Evolutionary conservation across 2,888 invertebrate genomes (phyloP).

Genomic region (Erannis defoliaria): DNA sequence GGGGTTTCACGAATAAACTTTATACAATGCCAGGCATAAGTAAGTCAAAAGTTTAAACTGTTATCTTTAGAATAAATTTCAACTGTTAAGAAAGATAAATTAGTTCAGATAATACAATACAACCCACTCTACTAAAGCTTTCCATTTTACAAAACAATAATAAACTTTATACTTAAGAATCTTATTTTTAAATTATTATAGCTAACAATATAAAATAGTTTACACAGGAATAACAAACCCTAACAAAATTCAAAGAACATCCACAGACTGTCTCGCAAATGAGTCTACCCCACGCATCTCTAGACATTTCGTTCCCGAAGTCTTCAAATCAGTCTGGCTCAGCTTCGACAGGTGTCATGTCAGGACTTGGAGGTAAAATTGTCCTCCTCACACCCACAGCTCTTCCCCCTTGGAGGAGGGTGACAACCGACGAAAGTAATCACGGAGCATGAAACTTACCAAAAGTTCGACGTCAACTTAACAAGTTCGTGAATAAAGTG

Average conservation of each 20-base stretch:
- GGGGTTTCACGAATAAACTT: constrained; percentile 18
- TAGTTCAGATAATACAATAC: constrained; percentile 5
- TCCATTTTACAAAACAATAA: constrained; percentile 2
- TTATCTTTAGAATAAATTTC: constrained; percentile 18
- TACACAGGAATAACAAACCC: constrained; percentile 26
- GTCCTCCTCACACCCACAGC: constrained; percentile 11
- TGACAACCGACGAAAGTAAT: constrained; percentile 71
- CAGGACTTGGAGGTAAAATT: constrained; percentile 51
- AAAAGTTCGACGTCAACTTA: constrained; percentile 58
- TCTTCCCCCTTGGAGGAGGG: constrained; percentile 44
- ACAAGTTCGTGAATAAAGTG: constrained; percentile 49
- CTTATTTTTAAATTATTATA: not conserved
- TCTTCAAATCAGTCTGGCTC: constrained; percentile 69
- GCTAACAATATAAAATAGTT: constrained; percentile 1
- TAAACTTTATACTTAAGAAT: not conserved
- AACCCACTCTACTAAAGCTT: not conserved
- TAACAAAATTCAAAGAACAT: constrained; percentile 32
- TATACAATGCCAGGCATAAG: constrained; percentile 4
- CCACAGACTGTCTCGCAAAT: constrained; percentile 33
- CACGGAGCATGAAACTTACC: constrained; percentile 69
- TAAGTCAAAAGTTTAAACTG: constrained; percentile 11
- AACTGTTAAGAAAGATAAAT: constrained; percentile 10
- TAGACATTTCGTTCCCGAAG: constrained; percentile 14
- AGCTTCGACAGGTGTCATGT: constrained; percentile 74
- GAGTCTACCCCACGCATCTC: constrained; percentile 32